These are phyloP conservation scores for Pardosa pseudoannulata DNA, from an alignment of 2,888 invertebrate genomes.

Conservation along the genomic window DNA sequence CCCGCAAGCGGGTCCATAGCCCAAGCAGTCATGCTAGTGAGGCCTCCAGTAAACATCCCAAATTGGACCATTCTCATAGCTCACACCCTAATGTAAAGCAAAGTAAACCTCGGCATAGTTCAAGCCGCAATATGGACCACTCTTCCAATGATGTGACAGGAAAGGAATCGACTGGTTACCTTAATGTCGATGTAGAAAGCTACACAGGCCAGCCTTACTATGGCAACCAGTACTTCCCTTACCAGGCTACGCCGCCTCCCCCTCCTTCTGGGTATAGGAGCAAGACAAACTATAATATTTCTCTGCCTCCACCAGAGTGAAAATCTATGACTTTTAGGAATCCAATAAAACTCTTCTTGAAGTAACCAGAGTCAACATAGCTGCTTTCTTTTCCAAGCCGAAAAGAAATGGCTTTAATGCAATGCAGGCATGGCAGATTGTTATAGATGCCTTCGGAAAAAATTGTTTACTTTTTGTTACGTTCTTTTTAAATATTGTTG, in stretches of 20 bases:
- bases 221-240: not conserved
- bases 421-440: too few relatives aligned
- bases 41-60: slow-evolving; percentile 3
- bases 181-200: not conserved
- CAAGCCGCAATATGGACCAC: slow-evolving; percentile 2
- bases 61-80: slow-evolving; percentile 25
- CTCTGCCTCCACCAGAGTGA: slow-evolving; percentile 48
- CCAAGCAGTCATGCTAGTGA: slow-evolving; percentile 10
- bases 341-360: slow-evolving; percentile 52
- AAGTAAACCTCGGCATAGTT: not conserved
- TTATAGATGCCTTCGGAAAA: too few relatives aligned
- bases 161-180: not conserved
- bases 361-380: slow-evolving; percentile 64
- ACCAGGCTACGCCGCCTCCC: slow-evolving; percentile 26
- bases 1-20: slow-evolving; percentile 47
- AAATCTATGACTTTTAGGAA: slow-evolving; percentile 21
- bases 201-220: not conserved
- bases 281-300: slow-evolving; percentile 23
- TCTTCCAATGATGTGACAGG: not conserved
- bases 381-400: not conserved
- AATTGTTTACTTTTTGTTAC: too few relatives aligned
- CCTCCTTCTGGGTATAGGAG: slow-evolving; percentile 12
- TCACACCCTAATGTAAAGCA: not conserved
- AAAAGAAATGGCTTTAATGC: too few relatives aligned
- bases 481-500: too few relatives aligned